phyloP scores from a whole-genome alignment of 2,113 vertebrate species.

The Hyaena hyaena region DNA sequence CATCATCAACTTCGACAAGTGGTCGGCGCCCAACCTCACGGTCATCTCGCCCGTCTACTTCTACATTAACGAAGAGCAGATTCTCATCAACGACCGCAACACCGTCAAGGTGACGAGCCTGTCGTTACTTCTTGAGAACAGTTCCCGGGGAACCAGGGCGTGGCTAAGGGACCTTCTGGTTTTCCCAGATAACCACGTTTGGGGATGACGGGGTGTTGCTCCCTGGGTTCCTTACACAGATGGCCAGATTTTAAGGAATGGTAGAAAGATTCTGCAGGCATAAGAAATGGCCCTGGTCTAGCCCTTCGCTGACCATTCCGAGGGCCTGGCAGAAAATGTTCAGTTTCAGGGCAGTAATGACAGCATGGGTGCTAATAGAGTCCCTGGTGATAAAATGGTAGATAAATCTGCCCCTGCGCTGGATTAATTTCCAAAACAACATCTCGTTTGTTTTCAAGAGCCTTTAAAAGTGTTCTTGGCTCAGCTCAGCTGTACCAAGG shows the following conservation, averaged over 20 bases:
- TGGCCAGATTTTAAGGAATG: neutral
- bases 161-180: neutral
- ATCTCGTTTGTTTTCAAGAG: conserved; percentile 29
- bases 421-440: conserved; percentile 39
- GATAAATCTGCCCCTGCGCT: neutral
- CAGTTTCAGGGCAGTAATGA: neutral
- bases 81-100: conserved; percentile 94
- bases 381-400: neutral
- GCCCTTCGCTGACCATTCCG: neutral
- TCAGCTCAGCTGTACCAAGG: neutral
- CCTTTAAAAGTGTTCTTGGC: neutral
- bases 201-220: neutral
- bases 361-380: neutral
- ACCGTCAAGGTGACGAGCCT: conserved; percentile 90
- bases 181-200: neutral
- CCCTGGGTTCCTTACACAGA: too few species aligned
- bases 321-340: neutral
- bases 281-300: neutral
- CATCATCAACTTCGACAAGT: conserved; percentile 99
- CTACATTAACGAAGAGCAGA: conserved; percentile 99
- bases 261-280: neutral
- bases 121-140: neutral
- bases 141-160: neutral
- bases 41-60: conserved; percentile 97
- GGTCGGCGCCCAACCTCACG: conserved; percentile 97